Percentiles rank a stretch among this genome's conserved stretches.
phyloP scores from a whole-genome alignment of 1,140 invertebrate species.

The Cydia splendana region DNA sequence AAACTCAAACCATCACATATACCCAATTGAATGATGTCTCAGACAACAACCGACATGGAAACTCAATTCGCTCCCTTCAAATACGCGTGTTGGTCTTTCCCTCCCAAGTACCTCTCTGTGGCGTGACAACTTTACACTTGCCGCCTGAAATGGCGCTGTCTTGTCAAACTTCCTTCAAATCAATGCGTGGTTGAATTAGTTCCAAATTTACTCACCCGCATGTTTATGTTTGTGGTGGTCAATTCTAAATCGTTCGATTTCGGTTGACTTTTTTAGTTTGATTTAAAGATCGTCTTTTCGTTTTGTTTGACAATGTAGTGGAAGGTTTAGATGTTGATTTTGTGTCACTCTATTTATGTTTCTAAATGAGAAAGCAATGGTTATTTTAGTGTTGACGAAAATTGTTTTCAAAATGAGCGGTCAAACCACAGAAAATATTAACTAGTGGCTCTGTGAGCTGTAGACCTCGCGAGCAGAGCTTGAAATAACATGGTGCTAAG shows the following conservation, averaged over 20 bases:
- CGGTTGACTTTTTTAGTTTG: not conserved
- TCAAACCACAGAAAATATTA: no score
- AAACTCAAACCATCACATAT: conserved; percentile 3
- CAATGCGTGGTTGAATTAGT: not conserved
- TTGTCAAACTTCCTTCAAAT: not conserved
- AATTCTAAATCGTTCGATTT: not conserved
- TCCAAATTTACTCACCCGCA: not conserved
- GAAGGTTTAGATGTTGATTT: conserved; percentile 6
- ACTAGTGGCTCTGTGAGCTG: no score
- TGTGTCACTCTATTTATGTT: not conserved
- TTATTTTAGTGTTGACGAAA: no score
- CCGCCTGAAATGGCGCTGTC: not conserved
- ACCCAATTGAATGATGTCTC: not conserved
- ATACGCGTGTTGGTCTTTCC: conserved; percentile 37
- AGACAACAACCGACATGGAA: conserved; percentile 36
- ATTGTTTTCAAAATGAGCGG: no score
- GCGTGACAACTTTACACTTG: not conserved
- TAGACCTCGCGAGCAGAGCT: no score
- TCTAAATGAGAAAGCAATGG: not conserved
- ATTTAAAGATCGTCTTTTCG: not conserved
- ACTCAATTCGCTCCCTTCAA: conserved; percentile 37
- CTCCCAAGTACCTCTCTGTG: not conserved
- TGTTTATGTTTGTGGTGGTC: not conserved
- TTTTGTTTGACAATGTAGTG: conserved; percentile 1
- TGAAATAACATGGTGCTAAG: no score